Conservation (phyloP, 2,113 vertebrate species). For the Hemibates koningsi region DNA sequence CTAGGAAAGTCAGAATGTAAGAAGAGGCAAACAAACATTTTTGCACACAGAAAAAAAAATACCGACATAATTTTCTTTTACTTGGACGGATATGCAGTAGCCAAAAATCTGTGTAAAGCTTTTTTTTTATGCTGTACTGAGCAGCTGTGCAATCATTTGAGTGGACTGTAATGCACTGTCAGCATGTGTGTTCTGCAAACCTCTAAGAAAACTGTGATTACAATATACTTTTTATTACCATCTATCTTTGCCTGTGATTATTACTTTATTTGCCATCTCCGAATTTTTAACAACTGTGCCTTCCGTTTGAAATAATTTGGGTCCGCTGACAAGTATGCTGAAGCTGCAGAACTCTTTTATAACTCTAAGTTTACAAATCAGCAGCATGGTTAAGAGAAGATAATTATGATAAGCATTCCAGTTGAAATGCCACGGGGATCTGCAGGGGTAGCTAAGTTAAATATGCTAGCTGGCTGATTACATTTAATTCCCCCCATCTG, state of each 20-base stretch:
- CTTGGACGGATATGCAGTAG: not conserved
- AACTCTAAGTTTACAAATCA: conserved; percentile 17
- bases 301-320: conserved; percentile 15
- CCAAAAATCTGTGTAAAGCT: not conserved
- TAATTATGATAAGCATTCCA: conserved; percentile 27
- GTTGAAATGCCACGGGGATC: conserved; percentile 21
- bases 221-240: not conserved
- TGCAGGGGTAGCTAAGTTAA: conserved; percentile 51
- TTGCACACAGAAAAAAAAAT: not conserved
- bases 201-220: not conserved
- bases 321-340: not conserved
- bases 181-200: not conserved
- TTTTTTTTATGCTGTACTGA: not conserved
- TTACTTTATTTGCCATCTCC: not conserved
- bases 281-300: not conserved
- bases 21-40: not conserved
- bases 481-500: conserved; percentile 49
- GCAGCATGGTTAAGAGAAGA: conserved; percentile 25
- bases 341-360: not conserved
- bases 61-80: not conserved
- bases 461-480: conserved; percentile 59
- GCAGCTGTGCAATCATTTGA: not conserved
- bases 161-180: not conserved
- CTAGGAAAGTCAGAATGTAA: not conserved
- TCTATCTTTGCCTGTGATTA: not conserved